These are phyloP conservation scores for Lethocerus indicus DNA, from an alignment of 1,140 invertebrate genomes.

Conservation along the genomic window DNA sequence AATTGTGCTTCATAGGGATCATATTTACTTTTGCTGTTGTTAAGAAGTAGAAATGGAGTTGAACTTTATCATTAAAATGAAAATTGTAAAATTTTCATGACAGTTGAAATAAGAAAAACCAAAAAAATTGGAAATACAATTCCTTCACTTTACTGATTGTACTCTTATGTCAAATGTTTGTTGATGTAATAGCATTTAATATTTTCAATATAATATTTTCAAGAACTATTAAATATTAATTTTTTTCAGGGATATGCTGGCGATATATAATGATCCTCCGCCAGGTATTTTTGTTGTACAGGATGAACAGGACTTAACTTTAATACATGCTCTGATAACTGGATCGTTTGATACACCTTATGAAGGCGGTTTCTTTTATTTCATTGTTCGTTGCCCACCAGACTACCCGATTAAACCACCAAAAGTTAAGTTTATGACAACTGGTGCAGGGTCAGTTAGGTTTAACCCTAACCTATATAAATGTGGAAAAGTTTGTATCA, in stretches of 20 bases:
- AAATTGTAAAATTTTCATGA: no score
- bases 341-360: constrained; percentile 48
- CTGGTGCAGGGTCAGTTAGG: constrained; percentile 35
- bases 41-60: no score
- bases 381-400: constrained; percentile 33
- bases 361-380: constrained; percentile 45
- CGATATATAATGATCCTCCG: constrained; percentile 34
- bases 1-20: no score
- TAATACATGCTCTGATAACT: constrained; percentile 39
- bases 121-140: no score
- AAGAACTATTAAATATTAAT: no score
- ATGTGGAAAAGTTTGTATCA: constrained; percentile 45
- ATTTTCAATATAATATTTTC: no score
- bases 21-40: no score
- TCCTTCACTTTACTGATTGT: no score
- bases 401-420: constrained; percentile 38
- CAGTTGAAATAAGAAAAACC: no score
- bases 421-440: constrained; percentile 40
- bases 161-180: no score
- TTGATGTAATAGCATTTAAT: no score
- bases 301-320: constrained; percentile 34
- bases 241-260: constrained; percentile 35
- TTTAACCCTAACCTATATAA: constrained; percentile 46
- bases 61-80: no score
- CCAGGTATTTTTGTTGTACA: constrained; percentile 37